Base-by-base conservation (phyloP, 2,113 vertebrate genomes). In the Jacana jacana region DNA sequence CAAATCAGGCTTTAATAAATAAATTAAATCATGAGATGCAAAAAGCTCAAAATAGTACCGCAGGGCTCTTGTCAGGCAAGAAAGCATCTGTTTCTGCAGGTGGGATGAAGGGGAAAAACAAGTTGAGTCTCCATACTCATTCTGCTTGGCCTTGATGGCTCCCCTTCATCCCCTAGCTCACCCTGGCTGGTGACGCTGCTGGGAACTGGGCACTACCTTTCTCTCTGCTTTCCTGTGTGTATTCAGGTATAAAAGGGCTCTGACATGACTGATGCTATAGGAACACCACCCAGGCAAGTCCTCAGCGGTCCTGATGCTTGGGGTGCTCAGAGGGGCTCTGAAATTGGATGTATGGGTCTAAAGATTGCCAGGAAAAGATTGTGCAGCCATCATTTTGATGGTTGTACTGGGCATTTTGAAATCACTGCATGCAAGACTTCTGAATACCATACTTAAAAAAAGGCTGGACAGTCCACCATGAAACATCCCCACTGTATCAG, bases 121-220 rank as follows among this genome's bases (percentile, higher is more conserved):
- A 58, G 18, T 48, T n/a, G 22, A 22, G 37, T 84, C 37, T 73
- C 37, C 20, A 25, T 57, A 49, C 42, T 30, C 9, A 2, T 76
- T 40, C 46, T 39, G 19, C 30, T 25, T 61, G 28, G 37, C 10
- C 13, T 78, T 8, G 33, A 5, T 6, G 15, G 28, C 14, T 84
- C 27, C 17, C 30, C 46, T 55, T 49, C 13, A 2, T 72, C 48
- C 44, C 57, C 27, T 39, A 27, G 68, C 55, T 82, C n/a, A 11
- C 49, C 37, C 64, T 0, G 0, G 30, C 10, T 1, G 1, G 14
- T 31, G 54, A 13, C 1, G 2, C 39, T 52, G 25, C 20, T 9
- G 27, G 39, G 82, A 57, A 25, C 25, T 64, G 51, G 12, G 24
- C 17, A 37, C 4, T 25, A 18, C 33, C n/a, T 54, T 82, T 10